Conservation (phyloP, 2,797 vertebrate genomes). For the Leptatherina wallacei region DNA sequence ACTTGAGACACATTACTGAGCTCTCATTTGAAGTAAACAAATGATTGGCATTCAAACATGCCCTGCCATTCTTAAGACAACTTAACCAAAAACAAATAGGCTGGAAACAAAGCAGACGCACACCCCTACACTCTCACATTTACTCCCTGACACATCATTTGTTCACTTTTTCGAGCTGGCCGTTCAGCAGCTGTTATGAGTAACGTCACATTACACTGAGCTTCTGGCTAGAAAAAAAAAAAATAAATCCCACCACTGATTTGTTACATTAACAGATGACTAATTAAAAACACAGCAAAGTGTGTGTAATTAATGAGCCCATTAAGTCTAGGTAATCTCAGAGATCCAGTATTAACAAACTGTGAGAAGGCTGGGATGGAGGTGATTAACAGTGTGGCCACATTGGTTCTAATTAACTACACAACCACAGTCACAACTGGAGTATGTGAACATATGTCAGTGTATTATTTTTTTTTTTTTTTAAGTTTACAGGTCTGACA, state of each 20-base stretch:
- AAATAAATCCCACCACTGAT: constrained; percentile 46
- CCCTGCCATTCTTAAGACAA: constrained; percentile 36
- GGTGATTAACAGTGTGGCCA: constrained; percentile 74
- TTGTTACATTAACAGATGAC: constrained; percentile 64
- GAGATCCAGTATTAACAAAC: constrained; percentile 79
- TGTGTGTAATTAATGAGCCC: constrained; percentile 77
- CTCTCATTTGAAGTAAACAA: constrained; percentile 30
- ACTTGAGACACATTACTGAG: constrained; percentile 12
- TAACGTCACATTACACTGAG: constrained; percentile 62
- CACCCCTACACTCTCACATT: constrained; percentile 21
- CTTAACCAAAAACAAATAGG: constrained; percentile 34
- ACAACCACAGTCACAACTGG: constrained; percentile 75
- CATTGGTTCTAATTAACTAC: constrained; percentile 69
- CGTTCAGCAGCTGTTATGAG: constrained; percentile 69
- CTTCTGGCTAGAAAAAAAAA: constrained; percentile 49
- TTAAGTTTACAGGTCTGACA: constrained; percentile 10
- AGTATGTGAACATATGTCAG: constrained; percentile 67
- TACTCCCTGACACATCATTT: constrained; percentile 55
- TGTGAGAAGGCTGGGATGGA: constrained; percentile 38
- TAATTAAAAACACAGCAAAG: constrained; percentile 78
- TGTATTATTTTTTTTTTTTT: constrained; percentile 39
- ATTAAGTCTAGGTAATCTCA: constrained; percentile 76
- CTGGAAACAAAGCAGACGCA: constrained; percentile 66
- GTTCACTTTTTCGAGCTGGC: constrained; percentile 51
- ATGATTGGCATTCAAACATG: constrained; percentile 26